phyloP scores from a whole-genome alignment of 2,888 invertebrate species.

The Anoncus sp. region DNA sequence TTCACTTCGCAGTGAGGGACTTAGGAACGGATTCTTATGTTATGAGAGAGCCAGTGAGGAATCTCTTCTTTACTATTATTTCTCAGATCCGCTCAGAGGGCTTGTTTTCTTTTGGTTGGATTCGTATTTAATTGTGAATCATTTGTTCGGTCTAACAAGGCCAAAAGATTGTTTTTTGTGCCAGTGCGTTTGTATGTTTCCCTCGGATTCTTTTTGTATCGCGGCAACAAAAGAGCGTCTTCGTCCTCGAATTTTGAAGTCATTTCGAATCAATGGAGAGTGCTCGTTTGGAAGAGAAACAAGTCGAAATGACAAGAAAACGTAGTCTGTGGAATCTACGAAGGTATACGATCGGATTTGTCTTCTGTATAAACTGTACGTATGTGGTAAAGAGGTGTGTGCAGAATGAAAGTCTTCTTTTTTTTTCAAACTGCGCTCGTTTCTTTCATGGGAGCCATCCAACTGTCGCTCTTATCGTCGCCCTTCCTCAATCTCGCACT shows the following conservation, averaged over 20 bases:
- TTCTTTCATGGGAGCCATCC: conserved; percentile 49
- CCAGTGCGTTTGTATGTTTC: neutral
- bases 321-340: conserved; percentile 18
- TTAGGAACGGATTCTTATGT: neutral
- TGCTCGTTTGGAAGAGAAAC: conserved; percentile 21
- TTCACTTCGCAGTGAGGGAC: neutral
- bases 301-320: conserved; percentile 43
- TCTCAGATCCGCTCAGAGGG: neutral
- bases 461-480: conserved; percentile 48
- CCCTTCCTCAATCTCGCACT: conserved; percentile 2
- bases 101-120: neutral
- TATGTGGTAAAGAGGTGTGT: conserved; percentile 7
- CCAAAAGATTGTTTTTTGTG: neutral
- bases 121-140: conserved; percentile 5
- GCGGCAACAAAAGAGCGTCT: conserved; percentile 2
- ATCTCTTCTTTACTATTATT: conserved; percentile 9
- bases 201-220: neutral
- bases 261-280: conserved; percentile 13
- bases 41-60: neutral
- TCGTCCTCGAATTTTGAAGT: conserved; percentile 7
- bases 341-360: conserved; percentile 29
- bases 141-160: conserved; percentile 36
- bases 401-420: conserved; percentile 27
- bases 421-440: conserved; percentile 38
- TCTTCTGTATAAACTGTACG: conserved; percentile 23